Evolutionary conservation across 2,888 invertebrate species (phyloP).

Genomic region (Bellardia pandia): DNA sequence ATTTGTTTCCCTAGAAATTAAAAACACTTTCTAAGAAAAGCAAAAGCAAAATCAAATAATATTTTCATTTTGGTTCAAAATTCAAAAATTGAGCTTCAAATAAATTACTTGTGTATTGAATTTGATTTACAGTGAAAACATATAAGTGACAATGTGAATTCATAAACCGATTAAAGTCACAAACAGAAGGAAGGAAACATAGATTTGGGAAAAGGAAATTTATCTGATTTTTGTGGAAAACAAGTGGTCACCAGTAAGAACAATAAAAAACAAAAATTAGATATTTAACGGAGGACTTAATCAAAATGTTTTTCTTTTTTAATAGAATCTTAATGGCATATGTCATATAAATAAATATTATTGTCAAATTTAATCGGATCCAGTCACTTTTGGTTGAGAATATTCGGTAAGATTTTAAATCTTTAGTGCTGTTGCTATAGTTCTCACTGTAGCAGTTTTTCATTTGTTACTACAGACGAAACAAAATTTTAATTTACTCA

Average conservation of each 20-base stretch:
- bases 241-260: slow-evolving; percentile 38
- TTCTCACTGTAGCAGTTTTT: no score
- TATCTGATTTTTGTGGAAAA: background rate
- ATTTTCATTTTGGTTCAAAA: background rate
- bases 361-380: background rate
- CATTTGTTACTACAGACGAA: no score
- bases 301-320: background rate
- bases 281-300: background rate
- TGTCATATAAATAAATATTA: slow-evolving; percentile 9
- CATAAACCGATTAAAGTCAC: slow-evolving; percentile 43
- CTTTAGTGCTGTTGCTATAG: no score
- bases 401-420: background rate
- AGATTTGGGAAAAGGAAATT: slow-evolving; percentile 10
- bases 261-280: background rate
- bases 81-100: background rate
- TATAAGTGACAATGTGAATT: background rate
- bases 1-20: background rate
- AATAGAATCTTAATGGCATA: background rate
- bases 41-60: background rate
- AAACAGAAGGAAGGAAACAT: slow-evolving; percentile 50
- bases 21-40: background rate
- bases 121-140: background rate
- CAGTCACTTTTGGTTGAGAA: background rate
- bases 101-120: background rate
- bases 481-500: no score